Evolutionary conservation across 1,140 invertebrate genomes (phyloP), one percentile per base, ranked within the genome.

Genomic region (Melipona quadrifasciata): DNA sequence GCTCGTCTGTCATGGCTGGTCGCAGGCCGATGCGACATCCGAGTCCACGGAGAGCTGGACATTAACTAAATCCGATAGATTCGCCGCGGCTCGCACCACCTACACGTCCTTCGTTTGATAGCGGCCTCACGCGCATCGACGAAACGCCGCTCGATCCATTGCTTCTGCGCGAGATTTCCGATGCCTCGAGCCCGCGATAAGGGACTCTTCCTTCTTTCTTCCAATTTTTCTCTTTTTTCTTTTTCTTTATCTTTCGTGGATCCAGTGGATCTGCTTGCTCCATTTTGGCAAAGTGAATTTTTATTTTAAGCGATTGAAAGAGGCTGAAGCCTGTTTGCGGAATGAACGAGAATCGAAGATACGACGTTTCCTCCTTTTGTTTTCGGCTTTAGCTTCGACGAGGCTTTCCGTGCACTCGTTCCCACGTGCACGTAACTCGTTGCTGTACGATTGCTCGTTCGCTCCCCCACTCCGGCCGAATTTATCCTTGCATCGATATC

Each of bases 41-140:
- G 83, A 67, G 70, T 65, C 70, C 70, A 51, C 65, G 75, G 58
- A 87, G 75, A 61, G 87, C 80, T 89, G 86, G 75, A 90, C 87
- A 90, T 87, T 89, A 90, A 92, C 91, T 92, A 88, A 87, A 90
- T 87, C 86, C 86, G 89, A 87, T 61, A 61, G 89, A 90, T 91
- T 91, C 88, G 78, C 57, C 73, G 53, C 84, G 77, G 83, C 83
- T 71, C 82, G 53, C n/a, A 84, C 82, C 75, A 79, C 82, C 75
- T 79, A 47, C n/a, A 79, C 47, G 82, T 84, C 81, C 65, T 83
- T 78, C 75, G 53, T 53, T 57, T 79, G 82, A 84, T 84, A 84
- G 67, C 76, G 55, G 55, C 17, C 31, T 82, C 73, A 31, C 75
- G 82, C 82, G 75, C 82, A 84, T 79, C 67, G 82, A n/a, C 55